Evolutionary conservation across 92 coral and sea anemone genomes (phyloP), one percentile per base, ranked within the genome.

Genomic region (Palythoa grandis): DNA sequence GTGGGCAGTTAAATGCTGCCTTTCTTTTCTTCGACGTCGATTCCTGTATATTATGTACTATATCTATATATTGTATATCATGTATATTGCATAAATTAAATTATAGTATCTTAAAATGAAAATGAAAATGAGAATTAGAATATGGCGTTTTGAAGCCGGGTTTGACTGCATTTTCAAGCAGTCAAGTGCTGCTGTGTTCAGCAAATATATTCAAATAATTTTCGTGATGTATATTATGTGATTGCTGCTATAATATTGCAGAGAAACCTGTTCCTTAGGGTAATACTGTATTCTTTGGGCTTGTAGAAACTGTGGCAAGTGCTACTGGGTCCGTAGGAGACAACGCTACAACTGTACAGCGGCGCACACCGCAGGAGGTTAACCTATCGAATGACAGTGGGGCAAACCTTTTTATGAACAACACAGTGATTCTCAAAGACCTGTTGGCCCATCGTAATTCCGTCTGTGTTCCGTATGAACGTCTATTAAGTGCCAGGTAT

Each of bases 401-500:
- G 29, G 20, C 71, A 52, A 77, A 17, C 70, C 75, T 11, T 40
- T 86, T 88, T 35, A 68, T 84, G 78, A 96, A 95, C 40, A 90
- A 91, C 86, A 89, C 92, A 25, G 72, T 77, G 22, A 89, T 96
- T 50, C 85, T 93, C 22, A 96, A 93, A n/a, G 98, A 93, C 84
- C 89, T 96, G 82, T 87, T 93, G 83, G 88, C 93, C 29, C 98
- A 93, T 84, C 90, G 99, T 63, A 93, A 88, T 74, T 65, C 89
- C 17, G 89, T 96, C 74, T 94, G 95, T 67, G 82, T 90, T 13
- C 98, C 99, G 17, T 92, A 83, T 73, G 94, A 94, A 53, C 90
- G 94, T 39, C 63, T 90, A 4, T 84, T 92, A 47, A 95, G 98
- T 72, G 95, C 98, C 19, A 95, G 98, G 99, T 96, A 88, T 24